Evolutionary conservation across 1,140 invertebrate species (phyloP).

Genomic region (Xylocopa sonorina): DNA sequence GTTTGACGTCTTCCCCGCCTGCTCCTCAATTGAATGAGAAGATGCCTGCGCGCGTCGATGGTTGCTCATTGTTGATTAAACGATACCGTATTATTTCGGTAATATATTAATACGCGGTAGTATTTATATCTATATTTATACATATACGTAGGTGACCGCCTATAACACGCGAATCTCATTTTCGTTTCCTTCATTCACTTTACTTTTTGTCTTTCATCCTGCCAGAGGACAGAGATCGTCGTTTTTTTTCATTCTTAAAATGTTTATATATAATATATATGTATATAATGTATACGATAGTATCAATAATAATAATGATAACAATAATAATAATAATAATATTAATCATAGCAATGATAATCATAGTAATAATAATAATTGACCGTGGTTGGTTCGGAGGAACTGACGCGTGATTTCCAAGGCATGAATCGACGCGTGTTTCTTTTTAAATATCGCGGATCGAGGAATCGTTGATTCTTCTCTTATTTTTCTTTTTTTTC

Average conservation of each 20-base stretch:
- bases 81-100: slow-evolving; percentile 56
- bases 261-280: slow-evolving; percentile 59
- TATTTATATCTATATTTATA: slow-evolving; percentile 36
- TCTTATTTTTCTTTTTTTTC: neutral
- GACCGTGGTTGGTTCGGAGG: slow-evolving; percentile 42
- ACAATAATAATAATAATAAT: slow-evolving; percentile 53
- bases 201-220: slow-evolving; percentile 63
- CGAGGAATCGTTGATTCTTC: neutral
- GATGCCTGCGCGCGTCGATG: slow-evolving; percentile 55
- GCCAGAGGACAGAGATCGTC: slow-evolving; percentile 75
- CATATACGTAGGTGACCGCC: slow-evolving; percentile 44
- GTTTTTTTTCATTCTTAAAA: slow-evolving; percentile 49
- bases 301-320: slow-evolving; percentile 36
- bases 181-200: neutral
- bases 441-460: neutral
- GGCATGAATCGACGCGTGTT: slow-evolving; percentile 11
- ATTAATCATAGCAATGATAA: slow-evolving; percentile 53
- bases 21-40: slow-evolving; percentile 40
- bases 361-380: slow-evolving; percentile 61
- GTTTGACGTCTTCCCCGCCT: neutral
- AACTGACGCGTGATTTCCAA: slow-evolving; percentile 53
- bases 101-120: slow-evolving; percentile 48
- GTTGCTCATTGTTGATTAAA: slow-evolving; percentile 64
- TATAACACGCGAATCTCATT: slow-evolving; percentile 42
- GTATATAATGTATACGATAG: slow-evolving; percentile 33